Evolutionary conservation across 2,113 vertebrate genomes (phyloP).

Genomic region (Hyperoodon ampullatus): DNA sequence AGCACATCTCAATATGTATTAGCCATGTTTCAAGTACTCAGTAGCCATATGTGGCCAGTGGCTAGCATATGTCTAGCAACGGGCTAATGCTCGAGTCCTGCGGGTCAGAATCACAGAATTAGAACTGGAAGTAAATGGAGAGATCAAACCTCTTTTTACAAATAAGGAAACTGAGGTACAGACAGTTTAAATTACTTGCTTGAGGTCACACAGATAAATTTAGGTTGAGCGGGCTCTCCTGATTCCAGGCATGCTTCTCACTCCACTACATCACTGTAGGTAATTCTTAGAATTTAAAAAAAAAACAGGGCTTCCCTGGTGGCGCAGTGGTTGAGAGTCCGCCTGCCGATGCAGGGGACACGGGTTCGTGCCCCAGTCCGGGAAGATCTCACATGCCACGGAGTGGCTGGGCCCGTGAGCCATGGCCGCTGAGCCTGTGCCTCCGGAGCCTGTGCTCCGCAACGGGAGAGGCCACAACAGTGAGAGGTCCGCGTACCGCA

Average conservation of each 20-base stretch:
- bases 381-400: too few relatives aligned
- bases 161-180: neutral
- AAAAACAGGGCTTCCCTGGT: neutral
- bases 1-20: neutral
- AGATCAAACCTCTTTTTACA: neutral
- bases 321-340: too few relatives aligned
- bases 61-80: neutral
- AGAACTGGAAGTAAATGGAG: neutral
- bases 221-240: neutral
- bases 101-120: neutral
- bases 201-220: neutral
- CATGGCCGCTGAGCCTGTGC: too few relatives aligned
- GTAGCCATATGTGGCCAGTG: neutral
- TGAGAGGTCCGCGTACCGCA: rapidly evolving
- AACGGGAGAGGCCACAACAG: too few relatives aligned
- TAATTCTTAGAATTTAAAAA: neutral
- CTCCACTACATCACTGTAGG: neutral
- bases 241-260: neutral
- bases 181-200: neutral
- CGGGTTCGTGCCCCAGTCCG: too few relatives aligned
- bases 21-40: neutral
- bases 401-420: too few relatives aligned
- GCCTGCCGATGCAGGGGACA: too few relatives aligned
- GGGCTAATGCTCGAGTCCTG: neutral
- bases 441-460: too few relatives aligned